A percentile compares a stretch with the other conserved stretches of the same genome.
Conservation (phyloP, 2,888 invertebrate species). For the Drosophila lutescens region DNA sequence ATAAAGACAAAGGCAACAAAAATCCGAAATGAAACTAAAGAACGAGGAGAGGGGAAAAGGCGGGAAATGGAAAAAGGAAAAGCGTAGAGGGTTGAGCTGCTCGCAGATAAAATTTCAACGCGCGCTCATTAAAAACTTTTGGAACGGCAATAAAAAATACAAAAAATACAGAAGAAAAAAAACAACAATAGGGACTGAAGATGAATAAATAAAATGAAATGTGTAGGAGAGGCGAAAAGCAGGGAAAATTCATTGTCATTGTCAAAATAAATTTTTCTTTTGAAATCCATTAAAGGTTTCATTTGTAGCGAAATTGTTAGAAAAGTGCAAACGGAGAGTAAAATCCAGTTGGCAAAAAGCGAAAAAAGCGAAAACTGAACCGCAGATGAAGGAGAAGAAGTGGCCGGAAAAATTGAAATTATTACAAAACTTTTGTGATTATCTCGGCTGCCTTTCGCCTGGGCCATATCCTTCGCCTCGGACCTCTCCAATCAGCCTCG, state of each 20-base stretch:
- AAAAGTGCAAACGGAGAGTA: slow-evolving; percentile 57
- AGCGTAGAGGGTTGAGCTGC: slow-evolving; percentile 32
- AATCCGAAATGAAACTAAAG: slow-evolving; percentile 24
- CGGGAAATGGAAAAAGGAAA: slow-evolving; percentile 8
- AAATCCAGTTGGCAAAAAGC: slow-evolving; percentile 25
- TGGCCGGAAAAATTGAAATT: slow-evolving; percentile 59
- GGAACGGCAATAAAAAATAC: slow-evolving; percentile 50
- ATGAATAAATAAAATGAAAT: slow-evolving; percentile 67
- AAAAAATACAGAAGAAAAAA: slow-evolving; percentile 13
- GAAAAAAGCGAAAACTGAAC: slow-evolving; percentile 14
- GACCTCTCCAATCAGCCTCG: slow-evolving; percentile 3
- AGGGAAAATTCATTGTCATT: slow-evolving; percentile 68
- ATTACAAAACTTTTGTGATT: slow-evolving; percentile 69
- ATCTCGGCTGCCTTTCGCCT: slow-evolving; percentile 41
- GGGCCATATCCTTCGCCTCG: background rate
- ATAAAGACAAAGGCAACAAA: slow-evolving; percentile 47
- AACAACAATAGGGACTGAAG: slow-evolving; percentile 18
- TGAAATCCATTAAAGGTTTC: slow-evolving; percentile 70
- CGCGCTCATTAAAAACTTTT: slow-evolving; percentile 67
- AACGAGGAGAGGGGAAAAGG: background rate
- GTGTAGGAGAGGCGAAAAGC: slow-evolving; percentile 34
- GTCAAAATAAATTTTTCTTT: slow-evolving; percentile 72
- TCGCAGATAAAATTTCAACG: slow-evolving; percentile 65
- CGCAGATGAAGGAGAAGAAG: slow-evolving; percentile 36
- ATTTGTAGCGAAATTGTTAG: slow-evolving; percentile 64